These are phyloP conservation scores for Aphidius gifuensis DNA, from an alignment of 1,140 invertebrate genomes.

Conservation along the genomic window DNA sequence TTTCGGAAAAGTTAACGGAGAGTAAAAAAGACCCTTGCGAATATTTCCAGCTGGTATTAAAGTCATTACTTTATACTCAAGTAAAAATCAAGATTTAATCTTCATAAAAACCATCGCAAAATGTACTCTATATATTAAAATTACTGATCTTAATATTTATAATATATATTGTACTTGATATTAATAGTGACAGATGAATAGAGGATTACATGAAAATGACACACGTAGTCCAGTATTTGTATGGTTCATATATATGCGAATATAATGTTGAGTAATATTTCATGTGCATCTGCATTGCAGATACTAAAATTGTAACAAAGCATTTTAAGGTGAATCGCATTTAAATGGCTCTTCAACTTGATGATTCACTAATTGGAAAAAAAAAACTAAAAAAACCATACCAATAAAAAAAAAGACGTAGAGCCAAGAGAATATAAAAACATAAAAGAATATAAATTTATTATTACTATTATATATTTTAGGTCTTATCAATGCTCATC, in stretches of 20 bases:
- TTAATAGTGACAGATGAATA: conserved; percentile 23
- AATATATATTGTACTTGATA: neutral
- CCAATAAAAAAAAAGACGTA: neutral
- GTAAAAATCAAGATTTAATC: no score
- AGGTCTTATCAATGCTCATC: conserved; percentile 59
- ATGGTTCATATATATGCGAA: neutral
- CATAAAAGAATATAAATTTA: no score
- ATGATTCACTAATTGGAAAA: neutral
- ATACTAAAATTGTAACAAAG: conserved; percentile 22
- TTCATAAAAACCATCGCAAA: no score
- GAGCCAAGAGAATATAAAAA: no score
- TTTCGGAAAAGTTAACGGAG: no score
- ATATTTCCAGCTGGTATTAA: no score
- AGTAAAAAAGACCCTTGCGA: no score
- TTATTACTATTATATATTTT: neutral
- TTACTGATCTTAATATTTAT: no score
- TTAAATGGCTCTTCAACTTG: conserved; percentile 2
- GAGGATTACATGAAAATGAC: conserved; percentile 18
- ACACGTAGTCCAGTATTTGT: conserved; percentile 1
- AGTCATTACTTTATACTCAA: no score
- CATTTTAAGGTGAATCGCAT: conserved; percentile 8
- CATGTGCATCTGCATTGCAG: conserved; percentile 24
- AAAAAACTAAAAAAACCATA: neutral
- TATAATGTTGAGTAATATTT: conserved; percentile 21
- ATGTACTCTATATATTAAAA: no score